Percentiles rank a stretch among this genome's conserved stretches.
Conservation (phyloP, 1,140 invertebrate species). For the Euborellia annulipes region DNA sequence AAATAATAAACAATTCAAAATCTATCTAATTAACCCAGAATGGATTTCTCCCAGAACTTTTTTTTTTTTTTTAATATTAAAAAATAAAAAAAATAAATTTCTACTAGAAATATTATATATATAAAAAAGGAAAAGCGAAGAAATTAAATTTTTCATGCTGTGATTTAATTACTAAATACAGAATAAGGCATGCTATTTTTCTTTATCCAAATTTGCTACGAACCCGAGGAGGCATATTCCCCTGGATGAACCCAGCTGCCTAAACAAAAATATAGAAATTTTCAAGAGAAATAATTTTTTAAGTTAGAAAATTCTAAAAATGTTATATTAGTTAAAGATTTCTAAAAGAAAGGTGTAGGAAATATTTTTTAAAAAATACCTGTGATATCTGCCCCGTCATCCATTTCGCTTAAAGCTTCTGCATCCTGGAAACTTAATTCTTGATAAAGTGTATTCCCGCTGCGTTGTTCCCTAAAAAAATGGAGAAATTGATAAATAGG, state of each 20-base stretch:
- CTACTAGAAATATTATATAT: constrained; percentile 8
- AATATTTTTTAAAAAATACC: constrained; percentile 50
- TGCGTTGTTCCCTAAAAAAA: constrained; percentile 58
- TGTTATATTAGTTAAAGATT: too few species aligned
- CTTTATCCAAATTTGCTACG: constrained; percentile 24
- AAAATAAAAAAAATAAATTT: too few species aligned
- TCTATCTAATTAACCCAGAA: too few species aligned
- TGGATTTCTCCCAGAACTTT: too few species aligned
- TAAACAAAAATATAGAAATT: too few species aligned
- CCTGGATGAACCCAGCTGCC: constrained; percentile 95
- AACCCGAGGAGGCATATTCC: constrained; percentile 97
- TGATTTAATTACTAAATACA: not conserved
- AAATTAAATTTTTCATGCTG: not conserved
- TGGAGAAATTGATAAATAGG: too few species aligned
- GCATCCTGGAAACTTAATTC: constrained; percentile 79
- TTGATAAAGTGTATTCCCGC: constrained; percentile 81
- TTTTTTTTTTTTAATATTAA: too few species aligned
- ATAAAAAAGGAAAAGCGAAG: constrained; percentile 7
- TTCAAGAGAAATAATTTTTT: too few species aligned
- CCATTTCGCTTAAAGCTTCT: constrained; percentile 63
- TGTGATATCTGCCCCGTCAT: constrained; percentile 73
- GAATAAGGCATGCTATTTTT: not conserved
- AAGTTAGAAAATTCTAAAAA: too few species aligned
- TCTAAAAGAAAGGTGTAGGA: too few species aligned
- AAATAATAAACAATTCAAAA: too few species aligned